Evolutionary conservation across 2,888 invertebrate species (phyloP).

Genomic region (Hydriomena furcata): DNA sequence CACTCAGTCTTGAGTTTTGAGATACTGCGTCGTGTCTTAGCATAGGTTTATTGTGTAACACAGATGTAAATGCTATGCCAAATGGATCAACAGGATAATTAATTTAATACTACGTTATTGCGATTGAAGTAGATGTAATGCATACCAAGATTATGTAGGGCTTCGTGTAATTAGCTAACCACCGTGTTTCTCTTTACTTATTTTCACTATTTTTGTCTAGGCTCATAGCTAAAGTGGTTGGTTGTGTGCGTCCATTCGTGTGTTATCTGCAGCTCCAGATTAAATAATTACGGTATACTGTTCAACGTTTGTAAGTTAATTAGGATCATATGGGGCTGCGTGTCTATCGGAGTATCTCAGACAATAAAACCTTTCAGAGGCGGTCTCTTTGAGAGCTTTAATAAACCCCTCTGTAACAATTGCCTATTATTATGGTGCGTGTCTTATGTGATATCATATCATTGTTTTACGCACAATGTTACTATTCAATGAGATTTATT

Average conservation of each 20-base stretch:
- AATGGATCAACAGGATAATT: too few relatives aligned
- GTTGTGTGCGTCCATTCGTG: slow-evolving; percentile 41
- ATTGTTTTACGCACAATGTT: slow-evolving; percentile 26
- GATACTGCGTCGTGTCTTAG: too few relatives aligned
- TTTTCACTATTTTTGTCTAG: slow-evolving; percentile 2
- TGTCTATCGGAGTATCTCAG: slow-evolving; percentile 47
- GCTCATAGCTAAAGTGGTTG: slow-evolving; percentile 27
- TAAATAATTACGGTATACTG: slow-evolving; percentile 36
- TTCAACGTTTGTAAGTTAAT: slow-evolving; percentile 64
- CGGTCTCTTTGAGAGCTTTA: slow-evolving; percentile 67
- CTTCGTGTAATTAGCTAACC: too few relatives aligned
- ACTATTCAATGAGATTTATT: slow-evolving; percentile 14
- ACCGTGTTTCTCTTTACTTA: background rate
- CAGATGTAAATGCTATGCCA: too few relatives aligned
- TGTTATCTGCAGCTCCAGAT: slow-evolving; percentile 36
- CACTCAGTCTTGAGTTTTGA: too few relatives aligned
- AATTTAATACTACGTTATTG: too few relatives aligned
- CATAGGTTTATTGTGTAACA: too few relatives aligned
- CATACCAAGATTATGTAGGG: too few relatives aligned
- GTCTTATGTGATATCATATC: slow-evolving; percentile 32
- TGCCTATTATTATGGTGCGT: slow-evolving; percentile 45
- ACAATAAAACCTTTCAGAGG: slow-evolving; percentile 71
- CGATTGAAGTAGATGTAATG: too few relatives aligned
- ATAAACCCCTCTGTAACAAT: slow-evolving; percentile 54
- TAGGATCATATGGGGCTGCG: slow-evolving; percentile 62